phyloP scores from a whole-genome alignment of 2,888 invertebrate genomes.

The Archips xylosteana region DNA sequence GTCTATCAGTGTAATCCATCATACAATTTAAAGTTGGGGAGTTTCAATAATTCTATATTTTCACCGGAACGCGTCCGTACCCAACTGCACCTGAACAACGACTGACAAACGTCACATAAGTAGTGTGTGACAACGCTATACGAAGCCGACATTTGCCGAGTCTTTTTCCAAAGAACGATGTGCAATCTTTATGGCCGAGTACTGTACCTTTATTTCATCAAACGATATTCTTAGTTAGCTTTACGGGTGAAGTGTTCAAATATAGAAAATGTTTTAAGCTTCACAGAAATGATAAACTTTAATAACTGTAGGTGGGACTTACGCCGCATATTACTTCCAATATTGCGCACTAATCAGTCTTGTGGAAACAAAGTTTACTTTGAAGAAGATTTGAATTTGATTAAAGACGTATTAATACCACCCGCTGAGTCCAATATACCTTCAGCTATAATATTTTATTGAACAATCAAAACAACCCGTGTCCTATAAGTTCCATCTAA shows the following conservation, averaged over 20 bases:
- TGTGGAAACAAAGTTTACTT: conserved; percentile 37
- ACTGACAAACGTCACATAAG: too few species aligned
- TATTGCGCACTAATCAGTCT: conserved; percentile 36
- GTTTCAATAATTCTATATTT: too few species aligned
- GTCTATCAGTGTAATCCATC: too few species aligned
- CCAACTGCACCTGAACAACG: too few species aligned
- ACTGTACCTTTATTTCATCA: neutral
- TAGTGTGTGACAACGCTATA: too few species aligned
- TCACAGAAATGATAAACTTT: neutral
- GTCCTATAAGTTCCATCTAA: neutral
- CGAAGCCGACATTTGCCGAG: too few species aligned
- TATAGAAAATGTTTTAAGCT: neutral
- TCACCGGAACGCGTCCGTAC: too few species aligned
- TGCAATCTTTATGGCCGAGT: too few species aligned
- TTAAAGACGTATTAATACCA: conserved; percentile 38
- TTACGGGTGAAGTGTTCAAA: neutral
- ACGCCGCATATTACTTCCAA: conserved; percentile 32
- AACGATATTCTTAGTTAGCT: neutral
- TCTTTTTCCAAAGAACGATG: too few species aligned
- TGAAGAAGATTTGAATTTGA: conserved; percentile 38
- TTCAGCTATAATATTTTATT: neutral
- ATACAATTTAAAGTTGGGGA: too few species aligned
- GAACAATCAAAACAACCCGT: conserved; percentile 10
- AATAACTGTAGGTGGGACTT: neutral
- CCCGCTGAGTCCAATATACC: conserved; percentile 22